These are phyloP conservation scores for Epinotia bilunana DNA, from an alignment of 2,888 invertebrate genomes.

Conservation along the genomic window DNA sequence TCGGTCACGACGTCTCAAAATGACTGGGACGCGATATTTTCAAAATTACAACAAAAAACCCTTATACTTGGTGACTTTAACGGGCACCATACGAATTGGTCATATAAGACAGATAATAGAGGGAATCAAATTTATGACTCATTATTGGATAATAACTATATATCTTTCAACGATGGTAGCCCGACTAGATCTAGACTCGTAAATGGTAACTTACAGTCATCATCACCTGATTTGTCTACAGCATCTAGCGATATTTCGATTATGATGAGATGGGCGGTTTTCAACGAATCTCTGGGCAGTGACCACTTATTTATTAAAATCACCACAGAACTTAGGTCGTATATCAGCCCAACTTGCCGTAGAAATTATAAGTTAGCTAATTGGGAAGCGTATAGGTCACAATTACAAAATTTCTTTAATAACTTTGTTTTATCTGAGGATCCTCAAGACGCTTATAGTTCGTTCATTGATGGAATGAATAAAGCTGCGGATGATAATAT, in stretches of 20 bases:
- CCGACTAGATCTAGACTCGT: neutral
- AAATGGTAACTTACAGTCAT: slow-evolving; percentile 7
- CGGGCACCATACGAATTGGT: too few species aligned
- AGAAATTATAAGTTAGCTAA: slow-evolving; percentile 26
- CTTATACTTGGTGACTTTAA: too few species aligned
- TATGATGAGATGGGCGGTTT: slow-evolving; percentile 7
- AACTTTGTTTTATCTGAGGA: neutral
- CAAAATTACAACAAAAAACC: too few species aligned
- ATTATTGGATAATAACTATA: neutral
- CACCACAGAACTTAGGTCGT: slow-evolving; percentile 19
- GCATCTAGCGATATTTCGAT: slow-evolving; percentile 21
- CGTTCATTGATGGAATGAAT: slow-evolving; percentile 8
- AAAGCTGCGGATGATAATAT: slow-evolving; percentile 39
- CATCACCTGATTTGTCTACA: slow-evolving; percentile 10
- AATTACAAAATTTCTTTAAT: slow-evolving; percentile 3
- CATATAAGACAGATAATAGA: neutral
- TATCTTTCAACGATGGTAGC: neutral
- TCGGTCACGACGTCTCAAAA: too few species aligned
- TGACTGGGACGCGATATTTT: too few species aligned
- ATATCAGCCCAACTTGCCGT: neutral
- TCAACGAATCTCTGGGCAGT: slow-evolving; percentile 41
- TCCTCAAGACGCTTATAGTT: slow-evolving; percentile 23
- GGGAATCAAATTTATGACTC: neutral
- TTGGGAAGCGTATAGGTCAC: slow-evolving; percentile 23
- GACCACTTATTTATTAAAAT: slow-evolving; percentile 41